A percentile compares a stretch with the other conserved stretches of the same genome.
Conservation (phyloP, 2,113 vertebrate species). For the Cygnus atratus region DNA sequence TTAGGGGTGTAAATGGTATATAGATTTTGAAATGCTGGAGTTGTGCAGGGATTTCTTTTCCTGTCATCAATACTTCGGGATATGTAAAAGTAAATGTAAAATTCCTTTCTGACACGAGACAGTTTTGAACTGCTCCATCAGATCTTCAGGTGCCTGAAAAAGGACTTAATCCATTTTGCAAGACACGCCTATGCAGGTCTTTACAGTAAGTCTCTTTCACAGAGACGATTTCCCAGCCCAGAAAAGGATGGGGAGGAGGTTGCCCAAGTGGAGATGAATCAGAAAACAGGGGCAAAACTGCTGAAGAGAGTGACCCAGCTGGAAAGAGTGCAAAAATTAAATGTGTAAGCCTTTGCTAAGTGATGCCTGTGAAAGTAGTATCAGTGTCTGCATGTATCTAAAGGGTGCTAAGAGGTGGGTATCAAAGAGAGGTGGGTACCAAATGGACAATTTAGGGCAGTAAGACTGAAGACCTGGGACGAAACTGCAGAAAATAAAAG, state of each 20-base stretch:
- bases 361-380: background rate
- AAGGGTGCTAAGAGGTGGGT: background rate
- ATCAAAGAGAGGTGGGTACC: background rate
- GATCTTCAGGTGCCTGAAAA: background rate
- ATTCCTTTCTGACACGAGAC: background rate
- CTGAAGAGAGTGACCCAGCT: background rate
- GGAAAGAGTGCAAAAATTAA: background rate
- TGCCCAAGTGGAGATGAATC: background rate
- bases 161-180: background rate
- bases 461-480: background rate
- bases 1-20: background rate
- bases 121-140: background rate
- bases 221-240: background rate
- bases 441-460: background rate
- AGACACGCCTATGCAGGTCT: background rate
- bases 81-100: background rate
- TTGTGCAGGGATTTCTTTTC: background rate
- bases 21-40: background rate
- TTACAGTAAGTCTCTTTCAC: background rate
- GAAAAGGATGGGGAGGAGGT: background rate
- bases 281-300: background rate
- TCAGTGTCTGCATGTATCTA: background rate
- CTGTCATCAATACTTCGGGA: background rate
- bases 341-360: background rate
- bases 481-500: slow-evolving; percentile 17